Base-by-base conservation (phyloP, 2,113 vertebrate genomes). In the Oplegnathus fasciatus region DNA sequence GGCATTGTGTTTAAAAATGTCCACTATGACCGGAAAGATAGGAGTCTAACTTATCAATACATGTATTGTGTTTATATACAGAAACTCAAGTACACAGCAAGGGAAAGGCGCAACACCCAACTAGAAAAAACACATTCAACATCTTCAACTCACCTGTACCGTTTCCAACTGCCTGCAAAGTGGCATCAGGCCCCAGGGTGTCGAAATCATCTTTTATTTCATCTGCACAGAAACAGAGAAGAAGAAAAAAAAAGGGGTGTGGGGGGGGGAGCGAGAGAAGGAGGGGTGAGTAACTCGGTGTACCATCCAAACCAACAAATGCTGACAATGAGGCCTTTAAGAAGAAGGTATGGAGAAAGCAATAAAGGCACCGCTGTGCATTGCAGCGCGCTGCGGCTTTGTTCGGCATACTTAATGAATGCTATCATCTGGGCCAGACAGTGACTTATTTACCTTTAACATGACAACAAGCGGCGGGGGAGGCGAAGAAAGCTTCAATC, bases 191-290 rank as follows among this genome's bases (percentile, higher is more conserved):
- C 94, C 97, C 98, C 97, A 99, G 94, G 92, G 96, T 95, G 96
- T 98, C 98, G 92, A 98, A 99, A 77, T 98, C 98, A 92, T 98
- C 98, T 94, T 99, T 99, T 94, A 99, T 98, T 96, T 99, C 98
- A 96, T 99, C 98, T 99, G 96, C 78, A 91, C 75, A 93, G 89
- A 61, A 92, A 95, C 74, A 93, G 92, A 34, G 72, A 34, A 86
- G 88, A 57, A 42, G 88, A 50, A 48, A 73, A 73, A 18, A 54
- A 4, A 14, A 17, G 10, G 1, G 24, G 14, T 26, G 81, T 9
- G 17, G 8, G 24, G 28, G 46, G 55, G 13, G 62, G 54, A 69
- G 50, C 26, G 50, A 84, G 65, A 32, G 13, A 9, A n/a, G 62
- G 55, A 61, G 34, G 84, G 83, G 83, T 82, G 74, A 90, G 78